Percentiles rank a stretch among this genome's conserved stretches.
Evolutionary conservation across 2,797 vertebrate genomes (phyloP).

Genomic region (Apogon talboti): DNA sequence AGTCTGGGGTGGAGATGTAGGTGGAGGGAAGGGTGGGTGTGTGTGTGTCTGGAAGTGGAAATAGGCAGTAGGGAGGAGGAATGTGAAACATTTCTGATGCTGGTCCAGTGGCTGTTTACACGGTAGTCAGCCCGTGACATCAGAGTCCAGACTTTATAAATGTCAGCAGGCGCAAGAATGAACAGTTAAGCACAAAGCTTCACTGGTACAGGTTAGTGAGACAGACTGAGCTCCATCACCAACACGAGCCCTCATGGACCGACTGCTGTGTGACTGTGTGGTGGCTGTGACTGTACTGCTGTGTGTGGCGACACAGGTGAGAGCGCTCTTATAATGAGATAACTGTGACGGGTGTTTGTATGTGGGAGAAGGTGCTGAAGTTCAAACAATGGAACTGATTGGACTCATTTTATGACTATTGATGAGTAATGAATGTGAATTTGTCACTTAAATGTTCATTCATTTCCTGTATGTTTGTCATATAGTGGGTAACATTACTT

Average conservation of each 20-base stretch:
- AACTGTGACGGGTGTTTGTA: not conserved
- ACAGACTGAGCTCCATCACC: slow-evolving; percentile 47
- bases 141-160: slow-evolving; percentile 86
- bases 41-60: slow-evolving; percentile 75
- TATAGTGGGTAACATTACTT: too few species aligned
- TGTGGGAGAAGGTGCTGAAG: not conserved
- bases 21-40: slow-evolving; percentile 39
- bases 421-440: not conserved
- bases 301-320: slow-evolving; percentile 76
- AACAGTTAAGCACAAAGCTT: slow-evolving; percentile 76
- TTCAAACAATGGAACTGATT: not conserved
- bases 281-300: slow-evolving; percentile 65
- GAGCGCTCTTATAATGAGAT: slow-evolving; percentile 27
- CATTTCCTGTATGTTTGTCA: too few species aligned
- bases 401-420: not conserved
- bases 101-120: slow-evolving; percentile 83
- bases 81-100: slow-evolving; percentile 86
- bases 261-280: slow-evolving; percentile 49
- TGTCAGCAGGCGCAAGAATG: slow-evolving; percentile 69
- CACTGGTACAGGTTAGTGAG: slow-evolving; percentile 41
- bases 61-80: slow-evolving; percentile 82
- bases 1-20: slow-evolving; percentile 32
- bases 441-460: not conserved
- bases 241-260: slow-evolving; percentile 65
- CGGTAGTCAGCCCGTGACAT: slow-evolving; percentile 84